Evolutionary conservation across 2,797 vertebrate genomes (phyloP).

Genomic region (Labeo calbasu): DNA sequence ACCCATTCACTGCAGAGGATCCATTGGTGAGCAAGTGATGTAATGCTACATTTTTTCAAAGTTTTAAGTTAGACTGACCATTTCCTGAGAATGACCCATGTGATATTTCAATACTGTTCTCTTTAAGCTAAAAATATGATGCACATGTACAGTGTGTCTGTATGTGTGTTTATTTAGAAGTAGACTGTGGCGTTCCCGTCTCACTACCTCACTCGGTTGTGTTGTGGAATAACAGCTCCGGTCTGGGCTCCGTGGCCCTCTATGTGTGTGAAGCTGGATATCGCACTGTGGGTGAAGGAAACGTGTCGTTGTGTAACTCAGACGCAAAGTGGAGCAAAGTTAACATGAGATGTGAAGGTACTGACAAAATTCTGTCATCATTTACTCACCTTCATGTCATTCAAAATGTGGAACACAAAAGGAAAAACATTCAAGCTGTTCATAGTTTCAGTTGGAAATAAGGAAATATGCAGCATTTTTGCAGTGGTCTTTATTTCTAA

Average conservation of each 20-base stretch:
- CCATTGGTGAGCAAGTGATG: neutral
- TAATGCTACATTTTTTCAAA: neutral
- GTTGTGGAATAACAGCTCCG: slow-evolving; percentile 67
- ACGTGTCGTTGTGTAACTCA: slow-evolving; percentile 69
- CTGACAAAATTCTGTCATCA: slow-evolving; percentile 12
- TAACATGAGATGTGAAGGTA: slow-evolving; percentile 79
- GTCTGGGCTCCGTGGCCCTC: slow-evolving; percentile 70
- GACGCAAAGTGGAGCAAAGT: slow-evolving; percentile 69
- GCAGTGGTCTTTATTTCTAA: slow-evolving; percentile 29
- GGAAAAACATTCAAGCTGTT: neutral
- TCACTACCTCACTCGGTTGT: slow-evolving; percentile 66
- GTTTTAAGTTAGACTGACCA: neutral
- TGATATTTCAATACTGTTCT: neutral
- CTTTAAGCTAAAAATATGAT: slow-evolving; percentile 2
- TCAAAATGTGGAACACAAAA: neutral
- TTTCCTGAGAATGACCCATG: neutral
- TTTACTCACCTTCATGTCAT: neutral
- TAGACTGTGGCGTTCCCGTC: slow-evolving; percentile 75
- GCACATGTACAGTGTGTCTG: slow-evolving; percentile 32
- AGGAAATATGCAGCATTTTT: neutral
- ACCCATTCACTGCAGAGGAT: neutral
- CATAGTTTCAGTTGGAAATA: neutral
- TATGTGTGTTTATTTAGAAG: slow-evolving; percentile 67
- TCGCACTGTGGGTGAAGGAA: slow-evolving; percentile 59
- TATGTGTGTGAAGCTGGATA: slow-evolving; percentile 77